Evolutionary conservation across 2,888 invertebrate species (phyloP), one percentile per base, ranked within the genome.

Genomic region (Arge pagana): DNA sequence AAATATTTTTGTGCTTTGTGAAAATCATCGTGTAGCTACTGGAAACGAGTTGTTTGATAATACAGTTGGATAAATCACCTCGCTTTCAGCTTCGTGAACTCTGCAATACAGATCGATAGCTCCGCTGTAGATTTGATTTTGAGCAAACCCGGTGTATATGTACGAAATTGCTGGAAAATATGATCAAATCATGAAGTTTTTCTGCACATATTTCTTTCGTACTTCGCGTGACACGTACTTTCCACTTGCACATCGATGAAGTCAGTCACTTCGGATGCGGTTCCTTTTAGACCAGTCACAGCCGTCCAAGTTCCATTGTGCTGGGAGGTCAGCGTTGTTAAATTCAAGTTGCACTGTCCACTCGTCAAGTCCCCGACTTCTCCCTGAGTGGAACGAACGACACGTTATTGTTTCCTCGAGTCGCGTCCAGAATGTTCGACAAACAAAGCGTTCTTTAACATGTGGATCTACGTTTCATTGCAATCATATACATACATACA

Each of bases 221-320:
- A 21, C 16, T 23, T 2, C 6, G 23, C 31, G 11, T 10, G 5
- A 39, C 7, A 19, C n/a, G 10, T 45, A 50, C 49, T 40, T 31
- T 40, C 18, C 13, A 50, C 40, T 8, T 8, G 7, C 11, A 50
- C 7, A 6, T 40, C 18, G 28, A 50, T 50, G 1, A 23, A 23
- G 21, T 50, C 39, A 28, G 21, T 40, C 31, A 50, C 40, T 10
- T 50, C 49, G 19, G 8, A 18, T 21, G 33, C 26, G 5, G 30
- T 36, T 1, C 49, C 49, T n/a, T 30, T 31, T 8, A 50, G 21
- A 10, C 49, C 49, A 2, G 40, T 40, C 5, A 21, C 16, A 31
- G 40, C 49, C 19, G 21, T 40, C 49, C 49, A 50, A 31, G 49
- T 50, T 40, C 49, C 49, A 24, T 31, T 40, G 16, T 50, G 49